Conservation (phyloP, 2,888 invertebrate species). For the Mechanitis messenoides region DNA sequence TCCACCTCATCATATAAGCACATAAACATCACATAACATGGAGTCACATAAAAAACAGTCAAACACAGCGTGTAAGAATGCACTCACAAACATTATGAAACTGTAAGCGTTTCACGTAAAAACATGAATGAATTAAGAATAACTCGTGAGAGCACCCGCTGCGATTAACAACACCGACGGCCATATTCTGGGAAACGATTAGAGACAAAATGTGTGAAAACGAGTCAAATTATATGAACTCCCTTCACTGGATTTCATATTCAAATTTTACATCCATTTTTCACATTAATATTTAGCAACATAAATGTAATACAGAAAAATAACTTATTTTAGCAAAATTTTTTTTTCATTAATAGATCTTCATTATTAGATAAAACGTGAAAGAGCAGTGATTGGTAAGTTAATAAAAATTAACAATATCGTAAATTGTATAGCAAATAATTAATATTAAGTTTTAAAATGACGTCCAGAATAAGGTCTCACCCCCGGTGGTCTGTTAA, state of each 20-base stretch:
- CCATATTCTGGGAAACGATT: slow-evolving; percentile 14
- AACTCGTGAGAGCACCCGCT: slow-evolving; percentile 42
- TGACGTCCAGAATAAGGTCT: slow-evolving; percentile 16
- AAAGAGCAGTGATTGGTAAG: too few relatives aligned
- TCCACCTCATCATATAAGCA: too few relatives aligned
- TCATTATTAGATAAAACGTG: too few relatives aligned
- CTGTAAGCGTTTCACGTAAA: slow-evolving; percentile 45
- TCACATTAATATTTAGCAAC: too few relatives aligned
- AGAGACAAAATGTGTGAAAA: neutral
- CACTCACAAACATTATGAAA: slow-evolving; percentile 27
- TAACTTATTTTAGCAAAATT: too few relatives aligned
- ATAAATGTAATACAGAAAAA: too few relatives aligned
- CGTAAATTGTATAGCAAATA: too few relatives aligned
- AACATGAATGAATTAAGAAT: slow-evolving; percentile 49
- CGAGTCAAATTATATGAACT: neutral
- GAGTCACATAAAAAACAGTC: neutral
- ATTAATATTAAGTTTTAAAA: neutral
- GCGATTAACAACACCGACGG: slow-evolving; percentile 32
- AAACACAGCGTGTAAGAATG: slow-evolving; percentile 6
- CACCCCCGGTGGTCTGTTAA: slow-evolving; percentile 19
- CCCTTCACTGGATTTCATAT: too few relatives aligned
- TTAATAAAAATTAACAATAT: too few relatives aligned
- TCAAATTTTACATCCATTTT: too few relatives aligned
- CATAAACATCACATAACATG: neutral
- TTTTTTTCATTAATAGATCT: too few relatives aligned